phyloP scores from a whole-genome alignment of 2,113 vertebrate species.

The Panurus biarmicus region DNA sequence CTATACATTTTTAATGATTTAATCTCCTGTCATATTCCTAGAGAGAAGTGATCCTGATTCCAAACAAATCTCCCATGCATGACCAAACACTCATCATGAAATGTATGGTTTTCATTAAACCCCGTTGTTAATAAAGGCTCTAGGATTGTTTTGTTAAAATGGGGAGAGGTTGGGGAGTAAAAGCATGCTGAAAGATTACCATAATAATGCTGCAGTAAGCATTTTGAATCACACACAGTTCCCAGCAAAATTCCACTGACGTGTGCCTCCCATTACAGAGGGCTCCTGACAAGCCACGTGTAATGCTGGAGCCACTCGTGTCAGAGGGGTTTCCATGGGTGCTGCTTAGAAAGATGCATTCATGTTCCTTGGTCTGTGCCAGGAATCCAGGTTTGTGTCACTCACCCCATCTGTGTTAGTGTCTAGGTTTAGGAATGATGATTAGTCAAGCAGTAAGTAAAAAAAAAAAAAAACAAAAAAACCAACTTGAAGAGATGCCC shows the following conservation, averaged over 20 bases:
- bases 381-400: neutral
- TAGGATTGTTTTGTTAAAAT: constrained; percentile 40
- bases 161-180: constrained; percentile 15
- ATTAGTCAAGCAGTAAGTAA: neutral
- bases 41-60: constrained; percentile 56
- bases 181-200: constrained; percentile 4
- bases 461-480: neutral
- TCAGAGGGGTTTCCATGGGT: neutral
- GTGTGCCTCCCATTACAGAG: neutral
- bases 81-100: constrained; percentile 56
- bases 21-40: constrained; percentile 70
- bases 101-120: constrained; percentile 70
- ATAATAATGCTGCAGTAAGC: constrained; percentile 51
- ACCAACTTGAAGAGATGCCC: neutral
- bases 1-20: constrained; percentile 75
- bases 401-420: neutral
- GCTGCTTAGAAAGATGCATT: neutral
- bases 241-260: neutral
- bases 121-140: constrained; percentile 55
- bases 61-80: constrained; percentile 66
- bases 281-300: neutral
- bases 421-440: neutral
- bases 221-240: neutral
- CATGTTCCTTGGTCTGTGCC: neutral
- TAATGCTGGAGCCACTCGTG: neutral